A percentile compares a stretch with the other conserved stretches of the same genome.
These are phyloP conservation scores for Prunella strophiata DNA, from an alignment of 2,797 vertebrate genomes.

Conservation along the genomic window DNA sequence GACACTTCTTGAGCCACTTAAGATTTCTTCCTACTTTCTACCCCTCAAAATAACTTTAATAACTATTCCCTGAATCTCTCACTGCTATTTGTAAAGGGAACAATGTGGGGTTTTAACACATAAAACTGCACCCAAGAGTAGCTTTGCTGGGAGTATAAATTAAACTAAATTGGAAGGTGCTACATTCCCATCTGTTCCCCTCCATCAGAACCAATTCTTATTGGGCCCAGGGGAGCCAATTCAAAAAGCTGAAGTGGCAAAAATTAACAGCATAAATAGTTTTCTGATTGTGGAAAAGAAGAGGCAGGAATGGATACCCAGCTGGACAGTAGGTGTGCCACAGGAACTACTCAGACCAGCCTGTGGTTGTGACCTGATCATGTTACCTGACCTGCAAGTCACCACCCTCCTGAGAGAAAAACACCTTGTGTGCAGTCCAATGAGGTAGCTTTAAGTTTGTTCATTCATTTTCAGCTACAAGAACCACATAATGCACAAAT, in stretches of 20 bases:
- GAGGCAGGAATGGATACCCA: background rate
- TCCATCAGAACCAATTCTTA: background rate
- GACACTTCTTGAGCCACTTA: background rate
- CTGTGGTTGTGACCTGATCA: background rate
- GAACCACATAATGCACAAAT: background rate
- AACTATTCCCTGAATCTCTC: background rate
- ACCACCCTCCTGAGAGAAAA: background rate
- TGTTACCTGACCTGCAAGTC: fast-evolving
- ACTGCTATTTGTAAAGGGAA: background rate
- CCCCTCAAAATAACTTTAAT: background rate
- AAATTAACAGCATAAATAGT: background rate
- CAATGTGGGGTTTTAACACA: fast-evolving
- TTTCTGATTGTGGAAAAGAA: background rate
- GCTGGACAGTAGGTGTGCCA: fast-evolving
- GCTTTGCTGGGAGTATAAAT: background rate
- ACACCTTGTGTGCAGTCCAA: fast-evolving
- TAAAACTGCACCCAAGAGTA: background rate
- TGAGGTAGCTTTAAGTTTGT: background rate
- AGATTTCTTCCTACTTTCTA: background rate
- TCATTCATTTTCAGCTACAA: background rate
- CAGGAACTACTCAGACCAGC: background rate
- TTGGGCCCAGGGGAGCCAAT: background rate
- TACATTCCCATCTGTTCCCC: background rate
- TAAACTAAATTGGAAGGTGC: background rate
- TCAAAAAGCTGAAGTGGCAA: background rate